These are phyloP conservation scores for Cacoxenus indagator DNA, from an alignment of 2,888 invertebrate species.

Conservation along the genomic window DNA sequence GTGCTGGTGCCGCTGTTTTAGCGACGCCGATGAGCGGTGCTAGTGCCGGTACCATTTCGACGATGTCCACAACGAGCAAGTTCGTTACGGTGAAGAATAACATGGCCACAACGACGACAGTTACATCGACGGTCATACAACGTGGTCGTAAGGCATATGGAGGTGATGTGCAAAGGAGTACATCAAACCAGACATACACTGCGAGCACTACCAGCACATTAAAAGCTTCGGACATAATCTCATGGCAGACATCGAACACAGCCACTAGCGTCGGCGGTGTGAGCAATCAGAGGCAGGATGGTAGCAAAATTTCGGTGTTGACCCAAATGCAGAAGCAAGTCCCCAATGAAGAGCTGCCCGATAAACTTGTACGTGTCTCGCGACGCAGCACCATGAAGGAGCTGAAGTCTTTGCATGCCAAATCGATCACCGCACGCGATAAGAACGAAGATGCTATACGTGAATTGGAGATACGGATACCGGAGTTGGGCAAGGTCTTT, in stretches of 20 bases:
- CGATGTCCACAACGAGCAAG: background rate
- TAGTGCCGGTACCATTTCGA: background rate
- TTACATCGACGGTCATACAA: background rate
- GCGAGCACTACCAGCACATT: background rate
- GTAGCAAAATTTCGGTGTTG: slow-evolving; percentile 26
- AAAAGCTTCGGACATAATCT: background rate
- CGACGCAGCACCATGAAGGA: slow-evolving; percentile 46
- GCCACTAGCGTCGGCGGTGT: background rate
- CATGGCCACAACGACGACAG: slow-evolving; percentile 10
- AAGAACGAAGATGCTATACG: slow-evolving; percentile 61
- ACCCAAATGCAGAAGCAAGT: slow-evolving; percentile 36
- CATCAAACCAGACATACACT: background rate
- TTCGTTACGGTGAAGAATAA: background rate
- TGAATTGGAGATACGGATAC: slow-evolving; percentile 71
- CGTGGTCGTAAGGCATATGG: background rate
- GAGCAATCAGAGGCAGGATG: background rate
- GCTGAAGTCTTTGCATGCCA: slow-evolving; percentile 36
- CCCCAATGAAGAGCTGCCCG: slow-evolving; percentile 36
- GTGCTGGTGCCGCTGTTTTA: background rate
- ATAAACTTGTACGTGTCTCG: slow-evolving; percentile 33
- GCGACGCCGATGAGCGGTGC: background rate
- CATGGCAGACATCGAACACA: background rate
- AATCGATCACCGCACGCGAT: slow-evolving; percentile 33
- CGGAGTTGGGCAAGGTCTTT: slow-evolving; percentile 76
- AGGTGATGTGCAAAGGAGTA: background rate